Evolutionary conservation across 2,888 invertebrate species (phyloP).

Genomic region (Yponomeuta malinellus): DNA sequence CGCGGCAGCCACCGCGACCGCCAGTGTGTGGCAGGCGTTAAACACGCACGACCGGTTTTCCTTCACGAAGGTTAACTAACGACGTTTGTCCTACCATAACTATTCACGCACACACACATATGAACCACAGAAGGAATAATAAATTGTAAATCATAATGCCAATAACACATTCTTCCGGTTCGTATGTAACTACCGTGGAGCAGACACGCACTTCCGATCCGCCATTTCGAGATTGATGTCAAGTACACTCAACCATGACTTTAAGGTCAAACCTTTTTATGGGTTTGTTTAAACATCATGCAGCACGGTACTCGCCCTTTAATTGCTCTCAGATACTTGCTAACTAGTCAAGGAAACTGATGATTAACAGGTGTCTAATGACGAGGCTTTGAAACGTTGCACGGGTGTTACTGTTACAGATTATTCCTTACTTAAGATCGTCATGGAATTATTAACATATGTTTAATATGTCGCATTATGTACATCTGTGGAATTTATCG

Average conservation of each 20-base stretch:
- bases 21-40: too few relatives aligned
- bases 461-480: too few relatives aligned
- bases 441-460: too few relatives aligned
- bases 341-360: background rate
- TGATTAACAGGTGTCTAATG: background rate
- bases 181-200: conserved; percentile 10
- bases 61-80: conserved; percentile 34
- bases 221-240: conserved; percentile 40
- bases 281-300: conserved; percentile 17
- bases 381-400: background rate
- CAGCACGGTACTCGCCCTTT: conserved; percentile 1
- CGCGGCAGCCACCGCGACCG: too few relatives aligned
- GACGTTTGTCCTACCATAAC: conserved; percentile 22
- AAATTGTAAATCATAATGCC: conserved; percentile 2
- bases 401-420: too few relatives aligned
- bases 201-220: conserved; percentile 37
- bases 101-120: conserved; percentile 18
- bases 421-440: too few relatives aligned
- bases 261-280: conserved; percentile 34
- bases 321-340: conserved; percentile 1
- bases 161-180: conserved; percentile 46
- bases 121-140: conserved; percentile 18
- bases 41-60: conserved; percentile 29
- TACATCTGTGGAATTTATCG: too few relatives aligned
- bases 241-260: conserved; percentile 37